Conservation (phyloP, 2,797 vertebrate species). For the Periparus ater region DNA sequence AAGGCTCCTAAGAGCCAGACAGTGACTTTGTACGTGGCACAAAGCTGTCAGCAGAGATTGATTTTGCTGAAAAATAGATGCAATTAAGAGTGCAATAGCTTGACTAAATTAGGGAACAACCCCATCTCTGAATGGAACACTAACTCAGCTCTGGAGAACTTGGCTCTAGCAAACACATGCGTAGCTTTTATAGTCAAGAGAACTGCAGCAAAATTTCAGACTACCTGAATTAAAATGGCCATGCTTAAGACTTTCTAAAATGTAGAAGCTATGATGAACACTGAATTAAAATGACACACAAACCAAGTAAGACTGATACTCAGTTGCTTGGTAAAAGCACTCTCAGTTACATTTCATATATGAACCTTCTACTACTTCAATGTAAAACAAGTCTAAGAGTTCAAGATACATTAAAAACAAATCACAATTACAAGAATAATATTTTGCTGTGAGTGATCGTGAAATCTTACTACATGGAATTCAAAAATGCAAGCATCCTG, state of each 20-base stretch:
- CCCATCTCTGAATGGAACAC: background rate
- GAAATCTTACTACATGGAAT: background rate
- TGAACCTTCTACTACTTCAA: background rate
- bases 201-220: background rate
- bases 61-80: background rate
- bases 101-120: background rate
- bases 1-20: background rate
- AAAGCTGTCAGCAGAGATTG: background rate
- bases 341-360: background rate
- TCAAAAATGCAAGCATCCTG: background rate
- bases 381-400: background rate
- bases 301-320: background rate
- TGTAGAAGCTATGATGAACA: background rate
- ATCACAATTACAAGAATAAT: background rate
- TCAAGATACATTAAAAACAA: background rate
- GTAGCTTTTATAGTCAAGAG: background rate
- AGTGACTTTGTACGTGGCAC: background rate
- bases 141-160: background rate
- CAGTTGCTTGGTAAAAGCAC: background rate
- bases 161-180: fast-evolving
- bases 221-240: background rate
- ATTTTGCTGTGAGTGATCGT: background rate
- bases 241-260: background rate
- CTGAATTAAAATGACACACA: background rate
- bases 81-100: background rate